Percentiles rank a stretch among this genome's conserved stretches.
These are phyloP conservation scores for Clarias batrachus DNA, from an alignment of 2,113 vertebrate species.

Conservation along the genomic window DNA sequence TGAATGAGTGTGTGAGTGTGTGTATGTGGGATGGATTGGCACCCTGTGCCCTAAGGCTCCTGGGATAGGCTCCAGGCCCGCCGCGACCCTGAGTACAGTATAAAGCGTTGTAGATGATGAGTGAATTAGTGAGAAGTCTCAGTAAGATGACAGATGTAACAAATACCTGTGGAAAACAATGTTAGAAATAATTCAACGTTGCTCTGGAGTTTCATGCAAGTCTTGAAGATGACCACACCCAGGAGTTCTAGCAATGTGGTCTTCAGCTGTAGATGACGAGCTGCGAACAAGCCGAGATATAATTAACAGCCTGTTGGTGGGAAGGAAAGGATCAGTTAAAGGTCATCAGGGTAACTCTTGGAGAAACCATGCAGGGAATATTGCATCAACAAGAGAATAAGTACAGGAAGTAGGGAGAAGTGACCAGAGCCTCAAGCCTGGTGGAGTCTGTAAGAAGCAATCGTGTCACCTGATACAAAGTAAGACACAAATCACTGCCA, in stretches of 20 bases:
- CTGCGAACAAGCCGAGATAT: conserved; percentile 28
- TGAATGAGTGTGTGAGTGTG: too few relatives aligned
- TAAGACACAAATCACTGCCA: background rate
- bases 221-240: background rate
- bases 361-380: background rate
- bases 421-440: background rate
- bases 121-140: background rate
- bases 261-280: conserved; percentile 4
- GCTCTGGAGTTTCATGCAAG: background rate
- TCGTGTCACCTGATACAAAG: conserved; percentile 9
- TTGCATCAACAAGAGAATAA: background rate
- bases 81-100: too few relatives aligned
- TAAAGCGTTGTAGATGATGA: too few relatives aligned
- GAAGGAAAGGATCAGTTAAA: conserved; percentile 31
- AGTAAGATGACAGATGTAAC: background rate
- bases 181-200: background rate
- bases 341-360: conserved; percentile 11
- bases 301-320: conserved; percentile 29
- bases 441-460: background rate
- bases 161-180: background rate
- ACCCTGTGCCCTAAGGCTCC: too few relatives aligned
- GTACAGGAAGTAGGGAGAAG: background rate
- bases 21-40: too few relatives aligned
- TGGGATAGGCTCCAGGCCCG: too few relatives aligned
- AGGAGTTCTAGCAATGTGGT: background rate